Percentiles rank a stretch among this genome's conserved stretches.
Evolutionary conservation across 37 sponge, comb jelly and placozoan genomes (phyloP).

Genomic region (Mnemiopsis leidyi): DNA sequence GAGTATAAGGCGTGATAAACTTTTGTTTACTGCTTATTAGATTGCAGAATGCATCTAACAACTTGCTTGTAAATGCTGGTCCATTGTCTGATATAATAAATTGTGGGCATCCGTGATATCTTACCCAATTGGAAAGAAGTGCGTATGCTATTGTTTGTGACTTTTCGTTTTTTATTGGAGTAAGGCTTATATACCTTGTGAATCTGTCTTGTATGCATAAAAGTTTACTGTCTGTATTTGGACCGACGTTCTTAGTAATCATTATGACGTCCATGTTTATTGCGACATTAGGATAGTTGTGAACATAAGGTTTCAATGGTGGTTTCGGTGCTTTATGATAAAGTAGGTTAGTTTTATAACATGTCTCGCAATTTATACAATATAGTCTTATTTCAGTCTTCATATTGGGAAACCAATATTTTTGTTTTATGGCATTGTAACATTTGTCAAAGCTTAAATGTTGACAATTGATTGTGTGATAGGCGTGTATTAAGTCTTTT

Average conservation of each 20-base stretch:
- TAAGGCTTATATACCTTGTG: not conserved
- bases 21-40: not conserved
- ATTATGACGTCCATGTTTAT: slow-evolving; percentile 31
- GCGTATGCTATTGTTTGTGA: not conserved
- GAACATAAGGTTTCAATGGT: not conserved
- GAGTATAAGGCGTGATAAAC: not conserved
- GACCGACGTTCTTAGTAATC: not conserved
- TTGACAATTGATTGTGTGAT: not conserved
- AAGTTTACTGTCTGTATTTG: not conserved
- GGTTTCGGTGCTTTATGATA: slow-evolving; percentile 3
- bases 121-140: not conserved
- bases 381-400: not conserved
- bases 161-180: not conserved
- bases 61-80: not conserved
- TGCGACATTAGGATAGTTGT: slow-evolving; percentile 14
- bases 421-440: not conserved
- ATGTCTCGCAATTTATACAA: not conserved
- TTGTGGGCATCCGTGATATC: not conserved
- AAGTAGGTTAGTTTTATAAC: not conserved
- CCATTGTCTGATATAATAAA: not conserved
- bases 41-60: not conserved
- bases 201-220: not conserved
- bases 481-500: not conserved
- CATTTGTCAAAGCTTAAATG: not conserved
- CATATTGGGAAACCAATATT: not conserved